A percentile compares a stretch with the other conserved stretches of the same genome.
phyloP scores from a whole-genome alignment of 2,888 invertebrate genomes.

The Synanthedon andrenaeformis region DNA sequence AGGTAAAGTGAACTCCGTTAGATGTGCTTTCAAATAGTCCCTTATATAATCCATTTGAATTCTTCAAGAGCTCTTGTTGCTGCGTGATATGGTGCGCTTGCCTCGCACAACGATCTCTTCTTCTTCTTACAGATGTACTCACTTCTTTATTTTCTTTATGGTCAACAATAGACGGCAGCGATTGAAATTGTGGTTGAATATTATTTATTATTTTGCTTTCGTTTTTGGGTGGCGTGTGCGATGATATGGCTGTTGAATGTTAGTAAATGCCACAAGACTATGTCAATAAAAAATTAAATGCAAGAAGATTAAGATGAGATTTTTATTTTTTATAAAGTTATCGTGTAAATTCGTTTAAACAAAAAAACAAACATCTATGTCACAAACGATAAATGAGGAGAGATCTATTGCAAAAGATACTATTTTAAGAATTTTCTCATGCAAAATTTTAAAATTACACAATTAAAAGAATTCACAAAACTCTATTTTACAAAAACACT shows the following conservation, averaged over 20 bases:
- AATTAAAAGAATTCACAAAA: too few relatives aligned
- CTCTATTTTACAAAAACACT: too few relatives aligned
- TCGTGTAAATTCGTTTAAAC: too few relatives aligned
- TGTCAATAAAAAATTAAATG: neutral
- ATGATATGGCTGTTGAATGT: slow-evolving; percentile 37
- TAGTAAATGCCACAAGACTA: slow-evolving; percentile 36
- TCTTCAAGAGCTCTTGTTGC: slow-evolving; percentile 75
- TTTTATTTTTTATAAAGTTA: too few relatives aligned
- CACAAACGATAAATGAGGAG: too few relatives aligned
- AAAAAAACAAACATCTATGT: too few relatives aligned
- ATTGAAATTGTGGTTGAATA: slow-evolving; percentile 18
- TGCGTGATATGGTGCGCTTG: slow-evolving; percentile 87
- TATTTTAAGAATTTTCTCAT: too few relatives aligned
- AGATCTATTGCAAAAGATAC: too few relatives aligned
- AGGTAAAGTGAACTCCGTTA: slow-evolving; percentile 16
- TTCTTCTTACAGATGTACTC: slow-evolving; percentile 81
- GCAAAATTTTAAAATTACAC: too few relatives aligned
- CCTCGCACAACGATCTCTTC: slow-evolving; percentile 85
- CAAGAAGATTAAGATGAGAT: too few relatives aligned
- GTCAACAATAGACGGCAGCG: slow-evolving; percentile 32
- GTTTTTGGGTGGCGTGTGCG: slow-evolving; percentile 32
- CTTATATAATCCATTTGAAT: slow-evolving; percentile 33
- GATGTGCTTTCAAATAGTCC: slow-evolving; percentile 23
- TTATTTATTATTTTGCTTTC: slow-evolving; percentile 31
- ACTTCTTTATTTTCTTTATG: slow-evolving; percentile 75